Percentiles rank a stretch among this genome's conserved stretches.
Evolutionary conservation across 2,113 vertebrate species (phyloP).

Genomic region (Bothrops jararaca): DNA sequence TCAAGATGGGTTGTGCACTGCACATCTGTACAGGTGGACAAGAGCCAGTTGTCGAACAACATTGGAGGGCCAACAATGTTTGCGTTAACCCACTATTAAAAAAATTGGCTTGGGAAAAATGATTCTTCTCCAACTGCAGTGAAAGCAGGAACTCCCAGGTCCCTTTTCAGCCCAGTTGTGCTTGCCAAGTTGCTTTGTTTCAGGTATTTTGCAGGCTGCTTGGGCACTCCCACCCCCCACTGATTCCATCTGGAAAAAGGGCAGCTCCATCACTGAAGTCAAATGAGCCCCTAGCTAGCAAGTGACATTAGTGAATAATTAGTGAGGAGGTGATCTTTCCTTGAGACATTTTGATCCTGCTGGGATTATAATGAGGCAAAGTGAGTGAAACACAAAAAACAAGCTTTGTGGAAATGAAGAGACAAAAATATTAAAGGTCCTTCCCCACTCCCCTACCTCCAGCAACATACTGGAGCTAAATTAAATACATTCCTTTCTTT

Average conservation of each 20-base stretch:
- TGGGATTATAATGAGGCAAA: conserved; percentile 23
- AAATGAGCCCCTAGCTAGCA: conserved; percentile 24
- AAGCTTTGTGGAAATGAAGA: conserved; percentile 21
- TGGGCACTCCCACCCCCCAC: not conserved
- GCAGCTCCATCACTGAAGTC: not conserved
- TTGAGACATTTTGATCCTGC: conserved; percentile 9
- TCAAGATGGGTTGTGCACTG: not conserved
- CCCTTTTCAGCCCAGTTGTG: not conserved
- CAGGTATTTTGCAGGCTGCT: not conserved
- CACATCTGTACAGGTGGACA: not conserved
- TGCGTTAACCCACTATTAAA: not conserved
- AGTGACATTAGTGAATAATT: conserved; percentile 37
- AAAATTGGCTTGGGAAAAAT: not conserved
- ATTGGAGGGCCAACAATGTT: not conserved
- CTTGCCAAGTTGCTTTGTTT: not conserved
- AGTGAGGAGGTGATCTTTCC: conserved; percentile 10
- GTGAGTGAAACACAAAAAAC: conserved; percentile 3
- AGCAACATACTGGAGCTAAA: not conserved
- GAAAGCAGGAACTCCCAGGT: not conserved
- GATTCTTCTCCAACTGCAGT: not conserved
- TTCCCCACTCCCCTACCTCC: not conserved
- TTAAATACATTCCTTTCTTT: conserved; percentile 12
- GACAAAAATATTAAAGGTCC: conserved; percentile 15
- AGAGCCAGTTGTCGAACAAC: not conserved
- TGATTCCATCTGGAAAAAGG: not conserved